Conservation (phyloP, 2,888 invertebrate species). For the Pseudococcus viburni region DNA sequence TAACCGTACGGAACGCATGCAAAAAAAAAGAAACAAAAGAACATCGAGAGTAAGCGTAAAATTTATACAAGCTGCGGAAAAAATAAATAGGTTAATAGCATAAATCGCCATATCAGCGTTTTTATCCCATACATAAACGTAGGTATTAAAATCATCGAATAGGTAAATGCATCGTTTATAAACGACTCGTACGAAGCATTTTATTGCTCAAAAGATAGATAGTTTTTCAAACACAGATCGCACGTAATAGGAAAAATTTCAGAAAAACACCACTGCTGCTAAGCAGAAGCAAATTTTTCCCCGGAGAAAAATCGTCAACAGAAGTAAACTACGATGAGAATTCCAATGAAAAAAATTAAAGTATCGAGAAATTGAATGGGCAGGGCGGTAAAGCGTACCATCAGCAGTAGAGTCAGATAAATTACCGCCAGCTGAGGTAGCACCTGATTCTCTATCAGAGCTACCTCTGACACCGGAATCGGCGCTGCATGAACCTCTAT, state of each 20-base stretch:
- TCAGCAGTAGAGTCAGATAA: conserved; percentile 85
- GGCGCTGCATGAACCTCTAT: conserved; percentile 88
- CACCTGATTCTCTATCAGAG: conserved; percentile 85
- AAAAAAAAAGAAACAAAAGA: conserved; percentile 6
- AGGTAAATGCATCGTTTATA: background rate
- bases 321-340: conserved; percentile 29
- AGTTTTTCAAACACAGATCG: background rate
- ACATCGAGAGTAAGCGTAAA: conserved; percentile 45
- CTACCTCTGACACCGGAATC: conserved; percentile 89
- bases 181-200: background rate
- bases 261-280: background rate
- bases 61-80: background rate
- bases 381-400: conserved; percentile 72
- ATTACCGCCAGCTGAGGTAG: conserved; percentile 83
- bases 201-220: background rate
- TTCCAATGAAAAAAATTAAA: background rate
- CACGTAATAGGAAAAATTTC: background rate
- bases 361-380: conserved; percentile 32
- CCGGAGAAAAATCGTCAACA: background rate
- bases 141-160: background rate
- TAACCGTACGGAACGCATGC: conserved; percentile 51
- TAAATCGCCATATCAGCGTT: background rate
- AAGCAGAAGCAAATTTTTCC: conserved; percentile 18
- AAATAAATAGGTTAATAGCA: background rate
- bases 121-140: background rate